Evolutionary conservation across 1,140 invertebrate genomes (phyloP).

Genomic region (Leguminivora glycinivorella): DNA sequence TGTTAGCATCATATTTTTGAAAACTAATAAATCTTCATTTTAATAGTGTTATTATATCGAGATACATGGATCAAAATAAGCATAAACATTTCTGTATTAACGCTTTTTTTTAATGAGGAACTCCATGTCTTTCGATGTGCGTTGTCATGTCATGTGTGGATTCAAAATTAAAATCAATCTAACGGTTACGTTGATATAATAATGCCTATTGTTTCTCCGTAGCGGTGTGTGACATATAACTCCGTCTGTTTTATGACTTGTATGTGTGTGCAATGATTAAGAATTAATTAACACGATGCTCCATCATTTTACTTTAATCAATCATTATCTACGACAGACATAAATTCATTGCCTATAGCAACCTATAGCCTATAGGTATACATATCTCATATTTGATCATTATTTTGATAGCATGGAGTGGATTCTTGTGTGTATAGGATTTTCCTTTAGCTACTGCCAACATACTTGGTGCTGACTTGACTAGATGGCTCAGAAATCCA

Average conservation of each 20-base stretch:
- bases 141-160: not conserved
- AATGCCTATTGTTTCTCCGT: not conserved
- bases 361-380: too few species aligned
- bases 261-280: not conserved
- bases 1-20: not conserved
- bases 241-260: not conserved
- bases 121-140: not conserved
- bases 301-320: not conserved
- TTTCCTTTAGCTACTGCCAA: not conserved
- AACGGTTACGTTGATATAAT: not conserved
- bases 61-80: too few species aligned
- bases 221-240: not conserved
- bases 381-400: not conserved
- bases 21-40: not conserved
- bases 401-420: not conserved
- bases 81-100: too few species aligned
- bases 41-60: not conserved
- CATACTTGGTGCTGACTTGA: not conserved
- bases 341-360: not conserved
- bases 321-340: not conserved
- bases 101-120: not conserved
- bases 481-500: not conserved
- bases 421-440: not conserved
- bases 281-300: not conserved
- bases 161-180: not conserved